Evolutionary conservation across 2,888 invertebrate genomes (phyloP), one percentile per base, ranked within the genome.

Genomic region (Zele albiditarsus): DNA sequence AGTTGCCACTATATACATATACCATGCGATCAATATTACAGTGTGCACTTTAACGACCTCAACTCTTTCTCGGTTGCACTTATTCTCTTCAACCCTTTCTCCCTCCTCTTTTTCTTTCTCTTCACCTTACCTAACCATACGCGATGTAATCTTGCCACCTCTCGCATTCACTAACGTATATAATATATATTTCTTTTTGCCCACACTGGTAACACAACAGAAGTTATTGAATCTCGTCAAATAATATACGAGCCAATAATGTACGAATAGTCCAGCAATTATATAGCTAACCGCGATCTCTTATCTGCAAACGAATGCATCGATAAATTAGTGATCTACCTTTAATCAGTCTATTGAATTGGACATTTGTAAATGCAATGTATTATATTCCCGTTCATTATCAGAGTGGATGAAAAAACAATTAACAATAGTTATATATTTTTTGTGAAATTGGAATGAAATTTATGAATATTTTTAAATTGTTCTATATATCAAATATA

Each of bases 231-330:
- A 86, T 87, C 80, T 84, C 85, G 82, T 84, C 83, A 86, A 86
- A 85, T 87, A 87, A 87, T 86, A 85, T 87, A 87, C 84, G 87
- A 85, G 84, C 84, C 84, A 86, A 86, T 86, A 86, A 86, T 85
- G 84, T 82, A 86, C 82, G 84, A 85, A 86, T 86, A 83, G 86
- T 84, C 81, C 82, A 81, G 82, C 86, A 86, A 86, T 86, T 86
- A 86, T 81, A 81, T 80, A 69, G 69, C 74, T 72, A 72, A 46
- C 71, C 27, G 74, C 75, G 84, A 85, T 85, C 80, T n/a, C 79
- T 10, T 84, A 86, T 86, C 85, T 82, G n/a, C n/a, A 82, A 85
- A 78, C 76, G 73, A 72, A 74, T 77, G 76, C 77, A 57, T 78
- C 78, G 73, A 71, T 78, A 77, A 80, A 77, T 80, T 78, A 78